These are phyloP conservation scores for Orchesella cincta DNA, from an alignment of 1,140 invertebrate genomes.

Conservation along the genomic window DNA sequence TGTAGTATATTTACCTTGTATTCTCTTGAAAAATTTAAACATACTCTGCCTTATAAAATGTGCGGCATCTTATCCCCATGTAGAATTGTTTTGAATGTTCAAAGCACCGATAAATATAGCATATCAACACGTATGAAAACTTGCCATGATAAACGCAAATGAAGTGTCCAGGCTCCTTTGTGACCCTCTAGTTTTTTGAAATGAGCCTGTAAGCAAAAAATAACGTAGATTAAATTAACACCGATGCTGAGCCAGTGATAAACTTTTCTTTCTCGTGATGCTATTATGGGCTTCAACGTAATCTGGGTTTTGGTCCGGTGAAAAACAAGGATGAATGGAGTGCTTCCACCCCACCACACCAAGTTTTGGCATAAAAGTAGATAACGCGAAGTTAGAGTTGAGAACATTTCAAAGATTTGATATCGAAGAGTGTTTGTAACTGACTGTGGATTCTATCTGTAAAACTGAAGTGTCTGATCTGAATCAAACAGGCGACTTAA, in stretches of 20 bases:
- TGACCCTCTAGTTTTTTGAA: too few species aligned
- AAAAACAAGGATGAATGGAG: background rate
- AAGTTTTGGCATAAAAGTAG: background rate
- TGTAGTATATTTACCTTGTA: background rate
- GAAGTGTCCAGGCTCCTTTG: background rate
- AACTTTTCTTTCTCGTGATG: background rate
- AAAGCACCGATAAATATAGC: background rate
- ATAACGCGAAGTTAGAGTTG: background rate
- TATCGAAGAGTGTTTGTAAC: too few species aligned
- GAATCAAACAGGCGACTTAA: too few species aligned
- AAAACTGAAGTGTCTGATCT: too few species aligned
- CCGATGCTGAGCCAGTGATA: background rate
- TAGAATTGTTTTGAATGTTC: background rate
- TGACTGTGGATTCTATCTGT: too few species aligned
- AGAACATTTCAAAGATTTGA: too few species aligned
- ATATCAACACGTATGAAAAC: background rate
- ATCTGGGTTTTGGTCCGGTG: background rate
- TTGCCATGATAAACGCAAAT: background rate
- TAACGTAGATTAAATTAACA: background rate
- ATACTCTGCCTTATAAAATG: background rate
- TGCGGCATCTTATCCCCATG: background rate
- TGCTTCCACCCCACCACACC: background rate
- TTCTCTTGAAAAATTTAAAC: background rate
- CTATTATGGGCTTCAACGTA: background rate
- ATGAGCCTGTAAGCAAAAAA: background rate